These are phyloP conservation scores for Oncorhynchus kisutch DNA, from an alignment of 2,113 vertebrate species.

Conservation along the genomic window DNA sequence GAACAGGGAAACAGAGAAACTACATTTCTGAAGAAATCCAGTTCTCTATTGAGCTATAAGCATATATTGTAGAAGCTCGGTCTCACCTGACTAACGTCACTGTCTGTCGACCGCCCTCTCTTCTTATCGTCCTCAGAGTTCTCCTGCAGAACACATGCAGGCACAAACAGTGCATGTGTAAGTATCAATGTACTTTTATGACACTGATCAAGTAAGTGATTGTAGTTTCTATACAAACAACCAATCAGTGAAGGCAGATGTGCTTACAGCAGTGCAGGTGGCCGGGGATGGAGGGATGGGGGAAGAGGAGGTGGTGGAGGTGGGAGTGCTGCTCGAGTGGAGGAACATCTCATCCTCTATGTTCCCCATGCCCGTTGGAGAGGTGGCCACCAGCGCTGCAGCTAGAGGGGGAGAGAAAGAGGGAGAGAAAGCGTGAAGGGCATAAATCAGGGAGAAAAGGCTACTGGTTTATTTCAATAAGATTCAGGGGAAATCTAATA, in stretches of 20 bases:
- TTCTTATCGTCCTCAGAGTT: conserved; percentile 91
- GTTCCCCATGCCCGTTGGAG: conserved; percentile 85
- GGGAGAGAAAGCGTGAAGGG: conserved; percentile 8
- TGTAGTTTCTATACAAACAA: conserved; percentile 12
- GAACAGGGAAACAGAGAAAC: too few relatives aligned
- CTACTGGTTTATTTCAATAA: too few relatives aligned
- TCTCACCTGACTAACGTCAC: conserved; percentile 82
- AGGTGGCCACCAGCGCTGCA: conserved; percentile 87
- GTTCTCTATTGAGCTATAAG: too few relatives aligned
- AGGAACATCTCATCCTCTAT: conserved; percentile 91
- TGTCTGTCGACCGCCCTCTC: conserved; percentile 85
- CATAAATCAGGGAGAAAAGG: not conserved
- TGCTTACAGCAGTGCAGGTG: conserved; percentile 83
- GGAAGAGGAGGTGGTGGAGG: conserved; percentile 93
- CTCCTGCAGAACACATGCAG: conserved; percentile 75
- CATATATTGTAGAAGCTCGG: conserved; percentile 36
- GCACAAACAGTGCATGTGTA: not conserved
- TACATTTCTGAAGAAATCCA: too few relatives aligned
- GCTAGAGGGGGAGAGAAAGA: conserved; percentile 56
- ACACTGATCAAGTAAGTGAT: not conserved
- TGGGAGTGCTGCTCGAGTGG: conserved; percentile 91
- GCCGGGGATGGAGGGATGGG: conserved; percentile 90
- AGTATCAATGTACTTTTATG: not conserved
- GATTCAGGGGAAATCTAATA: too few relatives aligned
- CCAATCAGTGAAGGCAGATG: conserved; percentile 32